Conservation (phyloP, 2,888 invertebrate genomes). For the Polydrusus pterygomalis region DNA sequence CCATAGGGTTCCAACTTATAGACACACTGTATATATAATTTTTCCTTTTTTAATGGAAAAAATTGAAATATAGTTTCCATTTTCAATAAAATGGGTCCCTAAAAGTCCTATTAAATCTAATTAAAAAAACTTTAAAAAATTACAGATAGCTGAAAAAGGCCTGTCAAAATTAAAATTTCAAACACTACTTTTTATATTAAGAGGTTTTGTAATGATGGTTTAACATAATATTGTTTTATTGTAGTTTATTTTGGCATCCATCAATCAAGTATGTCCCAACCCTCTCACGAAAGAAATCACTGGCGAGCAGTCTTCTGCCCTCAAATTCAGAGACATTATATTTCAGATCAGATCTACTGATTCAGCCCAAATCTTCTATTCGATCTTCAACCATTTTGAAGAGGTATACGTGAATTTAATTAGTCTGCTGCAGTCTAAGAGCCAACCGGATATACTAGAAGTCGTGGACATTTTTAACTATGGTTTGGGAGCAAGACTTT, state of each 20-base stretch:
- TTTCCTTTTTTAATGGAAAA: too few species aligned
- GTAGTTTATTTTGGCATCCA: background rate
- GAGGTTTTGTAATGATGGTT: background rate
- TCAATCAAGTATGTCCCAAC: background rate
- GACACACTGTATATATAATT: too few species aligned
- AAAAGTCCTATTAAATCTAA: too few species aligned
- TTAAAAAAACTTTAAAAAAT: too few species aligned
- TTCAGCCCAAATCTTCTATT: background rate
- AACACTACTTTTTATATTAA: too few species aligned
- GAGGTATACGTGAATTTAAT: background rate
- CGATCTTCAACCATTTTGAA: conserved; percentile 10
- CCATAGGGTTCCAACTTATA: too few species aligned
- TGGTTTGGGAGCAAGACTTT: conserved; percentile 12
- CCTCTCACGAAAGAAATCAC: conserved; percentile 19
- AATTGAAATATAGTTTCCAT: too few species aligned
- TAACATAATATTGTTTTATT: conserved; percentile 7
- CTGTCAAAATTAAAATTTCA: too few species aligned
- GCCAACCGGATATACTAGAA: background rate
- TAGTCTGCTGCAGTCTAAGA: background rate
- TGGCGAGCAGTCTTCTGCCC: background rate
- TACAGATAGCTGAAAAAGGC: too few species aligned
- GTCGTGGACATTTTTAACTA: conserved; percentile 15
- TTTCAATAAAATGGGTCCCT: too few species aligned
- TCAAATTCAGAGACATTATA: conserved; percentile 9
- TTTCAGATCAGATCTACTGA: background rate